Base-by-base conservation (phyloP, 2,888 invertebrate species). In the Coremacera marginata region DNA sequence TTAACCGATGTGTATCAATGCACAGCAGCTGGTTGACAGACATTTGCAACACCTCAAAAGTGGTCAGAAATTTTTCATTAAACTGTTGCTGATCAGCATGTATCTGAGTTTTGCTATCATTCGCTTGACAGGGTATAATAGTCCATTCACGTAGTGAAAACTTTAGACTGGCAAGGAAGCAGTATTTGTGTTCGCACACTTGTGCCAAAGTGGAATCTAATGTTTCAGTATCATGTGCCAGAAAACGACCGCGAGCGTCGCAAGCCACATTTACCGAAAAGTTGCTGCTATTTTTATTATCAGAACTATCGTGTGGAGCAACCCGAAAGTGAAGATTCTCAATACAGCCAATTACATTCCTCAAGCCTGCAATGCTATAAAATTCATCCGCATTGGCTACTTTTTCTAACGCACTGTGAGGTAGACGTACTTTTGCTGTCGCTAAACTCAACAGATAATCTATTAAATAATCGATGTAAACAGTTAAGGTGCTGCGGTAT, bases 81-180 rank as follows among this genome's bases (percentile, higher is more conserved):
- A 73, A 73, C 25, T 62, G 27, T 44, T 63, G 49, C 31, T 73
- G 62, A 27, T 52, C 73, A 14, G n/a, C 49, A 73, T 63, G 55
- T 11, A 71, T 16, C 22, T 19, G 19, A 5, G 34, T n/a, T 34
- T 22, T 19, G 57, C 4, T 25, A 8, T 63, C 63, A 27, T 16
- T 7, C 31, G 22, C 44, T 14, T 37, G 25, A 49, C 62, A 73
- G 19, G 62, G 62, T 51, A 63, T 63, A 9, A 73, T 73, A 9
- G 34, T 73, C 73, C 73, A 73, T 73, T 73, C 73, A 5, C 73
- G 62, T 31, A 73, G 25, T 5, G 62, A 31, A 49, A 49, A 73
- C 19, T 65, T 73, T 9, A 19, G 51, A 27, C 73, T 65, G 49
- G 51, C 73, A 16, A 73, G 27, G 14, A 73, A 65, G n/a, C 73